Evolutionary conservation across 2,888 invertebrate genomes (phyloP), one percentile per base, ranked within the genome.

Genomic region (Patella caerulea): DNA sequence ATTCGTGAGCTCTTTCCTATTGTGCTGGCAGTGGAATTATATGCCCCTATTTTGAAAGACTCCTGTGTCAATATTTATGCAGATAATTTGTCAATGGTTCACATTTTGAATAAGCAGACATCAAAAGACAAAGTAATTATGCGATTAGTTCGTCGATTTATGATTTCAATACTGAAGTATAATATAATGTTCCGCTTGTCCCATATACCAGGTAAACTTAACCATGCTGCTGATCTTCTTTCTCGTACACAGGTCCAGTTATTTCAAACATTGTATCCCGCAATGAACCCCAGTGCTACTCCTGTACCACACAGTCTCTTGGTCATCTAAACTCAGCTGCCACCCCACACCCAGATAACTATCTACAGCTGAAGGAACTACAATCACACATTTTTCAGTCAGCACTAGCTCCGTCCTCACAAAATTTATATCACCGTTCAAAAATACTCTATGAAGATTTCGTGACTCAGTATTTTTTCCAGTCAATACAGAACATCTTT

Each of bases 1-100:
- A 56, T 56, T 17, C 56, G 56, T 5, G 71, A 11, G 56, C 3
- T 59, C 7, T 59, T 14, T 59, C 17, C 59, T 15, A 17, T 59
- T 14, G 59, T 59, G 17, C 7, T 59, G 24, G 53, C 76, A 24
- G 7, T 72, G 14, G 76, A 76, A n/a, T 9, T 76, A 7, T 72
- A 12, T 12, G 76, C 45, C 0, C 52, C 24, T 2, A 3, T 15
- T 9, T n/a, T 72, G 17, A 19, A 11, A 4, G 56, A 72, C 45
- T 15, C n/a, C 9, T 34, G 59, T 12, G 65, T 72, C 7, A 14
- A 34, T 14, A 54, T 73, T 70, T 65, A 19, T 17, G 29, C 53
- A 70, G 76, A 79, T 52, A 79, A 79, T 59, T 12, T 53, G 15
- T 73, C 76, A 34, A 56, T 79, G 5, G 70, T 76, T 53, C 19